Percentiles rank a stretch among this genome's conserved stretches.
Evolutionary conservation across 30 jellyfish, hydroid and myxozoan genomes (phyloP).

Genomic region (Rhopilema esculentum): DNA sequence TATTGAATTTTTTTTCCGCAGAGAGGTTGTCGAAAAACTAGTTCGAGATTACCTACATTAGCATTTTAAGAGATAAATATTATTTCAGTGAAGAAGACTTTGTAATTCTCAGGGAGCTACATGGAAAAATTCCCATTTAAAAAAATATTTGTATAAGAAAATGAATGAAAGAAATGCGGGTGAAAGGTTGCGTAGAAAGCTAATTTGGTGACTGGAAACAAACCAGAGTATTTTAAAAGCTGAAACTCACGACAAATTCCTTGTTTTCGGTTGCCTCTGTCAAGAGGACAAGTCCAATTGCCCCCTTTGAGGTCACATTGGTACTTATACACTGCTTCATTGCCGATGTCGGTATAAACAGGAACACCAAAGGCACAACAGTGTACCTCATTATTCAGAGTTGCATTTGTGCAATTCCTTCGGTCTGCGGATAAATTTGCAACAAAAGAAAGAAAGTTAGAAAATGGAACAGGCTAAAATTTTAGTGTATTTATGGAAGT

Average conservation of each 20-base stretch:
- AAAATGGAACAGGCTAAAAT: neutral
- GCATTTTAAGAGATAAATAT: no score
- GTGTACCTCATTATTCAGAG: neutral
- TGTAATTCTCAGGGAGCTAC: no score
- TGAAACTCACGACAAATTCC: constrained; percentile 33
- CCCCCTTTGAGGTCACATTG: neutral
- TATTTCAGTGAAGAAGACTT: no score
- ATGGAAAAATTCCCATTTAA: no score
- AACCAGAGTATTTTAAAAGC: no score
- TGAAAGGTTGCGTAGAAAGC: no score
- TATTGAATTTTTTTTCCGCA: neutral
- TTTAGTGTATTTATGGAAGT: no score
- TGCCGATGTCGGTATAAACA: neutral
- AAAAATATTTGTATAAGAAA: no score
- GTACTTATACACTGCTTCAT: neutral
- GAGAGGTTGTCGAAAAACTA: no score
- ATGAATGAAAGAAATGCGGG: no score
- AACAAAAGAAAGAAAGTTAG: neutral
- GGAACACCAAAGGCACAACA: constrained; percentile 36
- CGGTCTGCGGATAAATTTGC: neutral
- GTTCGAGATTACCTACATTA: no score
- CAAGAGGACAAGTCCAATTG: constrained; percentile 23
- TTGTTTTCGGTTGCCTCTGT: neutral
- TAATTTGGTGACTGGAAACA: no score
- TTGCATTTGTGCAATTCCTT: constrained; percentile 23